Evolutionary conservation across 1,140 invertebrate genomes (phyloP).

Genomic region (Diorhabda elongata): DNA sequence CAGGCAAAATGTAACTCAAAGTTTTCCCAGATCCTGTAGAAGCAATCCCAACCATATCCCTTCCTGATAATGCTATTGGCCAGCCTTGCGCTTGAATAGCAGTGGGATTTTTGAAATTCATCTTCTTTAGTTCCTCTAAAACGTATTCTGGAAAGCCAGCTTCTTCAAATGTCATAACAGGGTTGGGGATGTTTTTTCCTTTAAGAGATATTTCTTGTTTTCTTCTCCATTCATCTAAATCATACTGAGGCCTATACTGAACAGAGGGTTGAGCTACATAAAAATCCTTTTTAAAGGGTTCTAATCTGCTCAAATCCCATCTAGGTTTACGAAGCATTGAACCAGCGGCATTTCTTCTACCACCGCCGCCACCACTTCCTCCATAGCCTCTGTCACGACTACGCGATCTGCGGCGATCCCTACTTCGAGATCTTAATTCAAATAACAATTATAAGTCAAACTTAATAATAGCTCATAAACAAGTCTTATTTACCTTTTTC

Average conservation of each 20-base stretch:
- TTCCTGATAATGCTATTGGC: conserved; percentile 88
- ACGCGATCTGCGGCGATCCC: conserved; percentile 29
- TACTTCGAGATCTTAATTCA: conserved; percentile 29
- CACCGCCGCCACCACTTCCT: conserved; percentile 49
- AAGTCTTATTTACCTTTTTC: not conserved
- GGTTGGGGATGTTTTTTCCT: conserved; percentile 66
- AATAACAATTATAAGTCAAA: conserved; percentile 5
- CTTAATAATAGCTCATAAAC: not conserved
- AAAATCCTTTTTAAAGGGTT: conserved; percentile 91
- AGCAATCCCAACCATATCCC: conserved; percentile 93
- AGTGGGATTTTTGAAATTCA: conserved; percentile 81
- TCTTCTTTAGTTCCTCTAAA: conserved; percentile 72
- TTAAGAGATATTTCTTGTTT: conserved; percentile 77
- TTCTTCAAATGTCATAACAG: conserved; percentile 78
- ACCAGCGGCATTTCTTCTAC: conserved; percentile 51
- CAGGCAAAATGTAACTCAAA: conserved; percentile 75
- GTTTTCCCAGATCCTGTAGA: conserved; percentile 95
- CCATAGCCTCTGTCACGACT: conserved; percentile 34
- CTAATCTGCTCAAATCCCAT: conserved; percentile 68
- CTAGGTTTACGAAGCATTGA: conserved; percentile 62
- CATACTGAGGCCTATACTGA: conserved; percentile 60
- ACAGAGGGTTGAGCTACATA: conserved; percentile 78
- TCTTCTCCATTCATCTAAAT: conserved; percentile 71
- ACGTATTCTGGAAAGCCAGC: conserved; percentile 75
- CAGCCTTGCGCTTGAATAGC: conserved; percentile 88